Base-by-base conservation (phyloP, 2,888 invertebrate species). In the Cephus runcator region DNA sequence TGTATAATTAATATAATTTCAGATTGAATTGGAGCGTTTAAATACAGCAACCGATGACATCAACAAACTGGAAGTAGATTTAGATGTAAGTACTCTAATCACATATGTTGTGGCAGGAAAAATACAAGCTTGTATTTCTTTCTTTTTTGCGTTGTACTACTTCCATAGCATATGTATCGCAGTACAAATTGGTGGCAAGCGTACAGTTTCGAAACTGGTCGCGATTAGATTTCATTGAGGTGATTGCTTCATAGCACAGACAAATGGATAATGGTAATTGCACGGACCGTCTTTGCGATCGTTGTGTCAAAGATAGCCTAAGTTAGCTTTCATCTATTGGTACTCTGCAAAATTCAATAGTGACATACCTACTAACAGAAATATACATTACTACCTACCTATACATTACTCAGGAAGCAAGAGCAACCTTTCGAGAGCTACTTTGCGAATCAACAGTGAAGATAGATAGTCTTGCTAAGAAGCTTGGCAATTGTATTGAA, bases 31-130 rank as follows among this genome's bases (percentile, higher is more conserved):
- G 90, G 98, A 98, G 90, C 95, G 96, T 88, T 93, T 98, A 80
- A 98, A 98, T 91, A 96, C 96, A 87, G 96, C 97, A 35, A 98
- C 98, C 77, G 97, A 98, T 93, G 97, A 97, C 92, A 98, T 98
- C 87, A 98, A 98, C 92, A 95, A 95, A 87, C 93, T 97, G 82
- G 98, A 98, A 93, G 95, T 97, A 83, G 97, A 97, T 91, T 93
- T 98, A 87, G 98, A 98, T 92, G 95, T 95, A 92, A 94, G 93
- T 92, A 34, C n/a, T 34, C 33, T 30, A 33, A 30, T 15, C 12
- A 33, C 15, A 23, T 0, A 0, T 15, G 1, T 6, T 40, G 9
- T 23, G 40, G 23, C 23, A 40, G 15, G 6, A 40, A 40, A 40
- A 40, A 40, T 40, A 23, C 40, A 40, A 40, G 23, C 6, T 6